Percentiles rank a stretch among this genome's conserved stretches.
phyloP scores from a whole-genome alignment of 2,888 invertebrate genomes.

The Polyommatus iphigenia region DNA sequence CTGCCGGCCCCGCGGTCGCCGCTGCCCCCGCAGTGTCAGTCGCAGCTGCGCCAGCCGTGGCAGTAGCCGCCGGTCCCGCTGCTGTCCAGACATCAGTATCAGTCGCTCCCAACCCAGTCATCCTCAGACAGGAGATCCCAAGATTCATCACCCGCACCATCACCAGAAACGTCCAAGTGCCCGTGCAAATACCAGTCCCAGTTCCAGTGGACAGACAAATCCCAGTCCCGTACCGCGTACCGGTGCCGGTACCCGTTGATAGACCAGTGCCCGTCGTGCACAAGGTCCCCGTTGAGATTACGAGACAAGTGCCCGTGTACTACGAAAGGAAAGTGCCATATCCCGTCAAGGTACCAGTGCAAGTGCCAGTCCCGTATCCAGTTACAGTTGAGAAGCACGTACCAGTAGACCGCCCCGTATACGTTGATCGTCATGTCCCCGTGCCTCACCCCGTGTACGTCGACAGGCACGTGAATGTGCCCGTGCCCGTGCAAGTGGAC shows the following conservation, averaged over 20 bases:
- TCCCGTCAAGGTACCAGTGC: constrained; percentile 75
- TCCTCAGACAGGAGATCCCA: constrained; percentile 70
- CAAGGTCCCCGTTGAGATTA: constrained; percentile 74
- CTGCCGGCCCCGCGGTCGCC: constrained; percentile 45
- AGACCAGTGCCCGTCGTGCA: constrained; percentile 78
- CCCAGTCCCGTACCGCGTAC: constrained; percentile 75
- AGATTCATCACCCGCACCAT: constrained; percentile 71
- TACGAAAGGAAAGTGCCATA: constrained; percentile 74
- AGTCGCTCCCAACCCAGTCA: constrained; percentile 69
- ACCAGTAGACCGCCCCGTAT: constrained; percentile 79
- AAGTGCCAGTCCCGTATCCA: constrained; percentile 81
- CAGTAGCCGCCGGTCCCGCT: constrained; percentile 44
- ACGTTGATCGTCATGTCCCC: constrained; percentile 77
- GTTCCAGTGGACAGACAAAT: constrained; percentile 66
- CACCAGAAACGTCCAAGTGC: constrained; percentile 68
- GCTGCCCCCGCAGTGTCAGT: constrained; percentile 38
- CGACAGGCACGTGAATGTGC: constrained; percentile 79
- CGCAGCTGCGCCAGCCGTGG: constrained; percentile 47
- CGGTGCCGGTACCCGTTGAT: constrained; percentile 76
- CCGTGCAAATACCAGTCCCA: constrained; percentile 54
- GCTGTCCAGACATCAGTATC: constrained; percentile 65
- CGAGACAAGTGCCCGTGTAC: constrained; percentile 71
- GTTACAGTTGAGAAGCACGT: constrained; percentile 81
- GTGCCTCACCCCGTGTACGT: constrained; percentile 79
- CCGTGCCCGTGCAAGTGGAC: constrained; percentile 81